These are phyloP conservation scores for Lasius platythorax DNA, from an alignment of 2,888 invertebrate genomes.

Conservation along the genomic window DNA sequence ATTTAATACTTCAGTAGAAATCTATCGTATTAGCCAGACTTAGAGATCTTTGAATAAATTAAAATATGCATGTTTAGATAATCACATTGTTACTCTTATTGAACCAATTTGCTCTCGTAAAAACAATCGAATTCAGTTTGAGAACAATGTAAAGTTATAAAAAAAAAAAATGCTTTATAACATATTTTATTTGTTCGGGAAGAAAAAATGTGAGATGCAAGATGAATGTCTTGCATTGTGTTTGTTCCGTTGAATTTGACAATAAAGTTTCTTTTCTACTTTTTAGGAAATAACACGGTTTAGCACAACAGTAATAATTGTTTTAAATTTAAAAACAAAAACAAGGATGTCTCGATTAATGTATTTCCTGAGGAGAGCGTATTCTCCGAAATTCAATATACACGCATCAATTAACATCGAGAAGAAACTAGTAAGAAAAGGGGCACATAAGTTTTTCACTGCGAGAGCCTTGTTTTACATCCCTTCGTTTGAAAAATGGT, in stretches of 20 bases:
- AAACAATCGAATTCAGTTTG: background rate
- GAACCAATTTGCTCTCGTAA: slow-evolving; percentile 6
- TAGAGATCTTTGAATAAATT: slow-evolving; percentile 23
- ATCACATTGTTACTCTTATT: background rate
- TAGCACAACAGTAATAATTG: background rate
- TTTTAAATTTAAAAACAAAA: slow-evolving; percentile 15
- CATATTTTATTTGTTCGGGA: background rate
- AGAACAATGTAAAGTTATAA: slow-evolving; percentile 37
- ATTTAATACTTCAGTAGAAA: slow-evolving; percentile 43
- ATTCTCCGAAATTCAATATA: background rate
- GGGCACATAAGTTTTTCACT: slow-evolving; percentile 3
- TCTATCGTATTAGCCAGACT: slow-evolving; percentile 24
- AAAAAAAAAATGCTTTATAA: slow-evolving; percentile 20
- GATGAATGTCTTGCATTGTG: background rate
- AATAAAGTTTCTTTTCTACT: background rate
- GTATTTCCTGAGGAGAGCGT: background rate
- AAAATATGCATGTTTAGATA: slow-evolving; percentile 17
- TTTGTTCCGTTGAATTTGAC: background rate
- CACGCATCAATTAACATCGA: slow-evolving; percentile 9
- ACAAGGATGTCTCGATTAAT: background rate
- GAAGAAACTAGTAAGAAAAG: slow-evolving; percentile 13
- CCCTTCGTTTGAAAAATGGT: slow-evolving; percentile 1
- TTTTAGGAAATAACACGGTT: background rate
- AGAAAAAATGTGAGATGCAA: background rate
- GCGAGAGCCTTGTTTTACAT: slow-evolving; percentile 13